Percentiles rank a stretch among this genome's conserved stretches.
Conservation (phyloP, 1,140 invertebrate species). For the Drosophila rhopaloa region DNA sequence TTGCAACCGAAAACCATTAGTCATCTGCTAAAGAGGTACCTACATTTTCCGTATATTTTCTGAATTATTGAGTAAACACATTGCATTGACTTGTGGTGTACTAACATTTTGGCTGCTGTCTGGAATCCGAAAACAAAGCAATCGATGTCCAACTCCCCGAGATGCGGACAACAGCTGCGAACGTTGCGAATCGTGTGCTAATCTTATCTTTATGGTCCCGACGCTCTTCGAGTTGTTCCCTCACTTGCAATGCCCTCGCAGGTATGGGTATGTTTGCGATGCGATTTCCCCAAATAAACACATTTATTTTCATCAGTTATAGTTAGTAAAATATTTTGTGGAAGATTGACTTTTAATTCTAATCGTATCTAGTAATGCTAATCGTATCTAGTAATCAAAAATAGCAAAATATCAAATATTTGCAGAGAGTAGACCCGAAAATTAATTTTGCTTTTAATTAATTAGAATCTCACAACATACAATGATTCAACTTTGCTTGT, state of each 20-base stretch:
- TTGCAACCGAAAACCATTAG: background rate
- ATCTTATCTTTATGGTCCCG: slow-evolving; percentile 81
- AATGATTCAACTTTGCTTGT: no score
- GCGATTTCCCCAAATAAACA: background rate
- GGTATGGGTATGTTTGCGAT: background rate
- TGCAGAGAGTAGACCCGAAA: no score
- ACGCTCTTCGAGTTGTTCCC: slow-evolving; percentile 68
- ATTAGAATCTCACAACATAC: no score
- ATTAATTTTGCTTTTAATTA: no score
- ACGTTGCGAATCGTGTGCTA: slow-evolving; percentile 72
- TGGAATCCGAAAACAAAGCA: slow-evolving; percentile 40
- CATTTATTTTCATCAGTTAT: no score
- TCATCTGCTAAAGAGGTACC: background rate
- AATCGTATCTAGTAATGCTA: no score
- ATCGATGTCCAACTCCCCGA: slow-evolving; percentile 25
- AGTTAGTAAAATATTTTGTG: no score
- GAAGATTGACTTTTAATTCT: no score
- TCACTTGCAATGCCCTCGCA: slow-evolving; percentile 12
- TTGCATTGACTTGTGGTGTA: slow-evolving; percentile 4
- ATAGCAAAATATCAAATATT: no score
- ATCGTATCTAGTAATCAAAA: no score
- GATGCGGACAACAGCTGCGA: slow-evolving; percentile 24
- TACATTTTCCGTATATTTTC: background rate
- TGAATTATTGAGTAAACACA: slow-evolving; percentile 19
- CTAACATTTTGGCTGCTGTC: slow-evolving; percentile 44